These are phyloP conservation scores for Neodiprion virginianus DNA, from an alignment of 1,140 invertebrate species.

Conservation along the genomic window DNA sequence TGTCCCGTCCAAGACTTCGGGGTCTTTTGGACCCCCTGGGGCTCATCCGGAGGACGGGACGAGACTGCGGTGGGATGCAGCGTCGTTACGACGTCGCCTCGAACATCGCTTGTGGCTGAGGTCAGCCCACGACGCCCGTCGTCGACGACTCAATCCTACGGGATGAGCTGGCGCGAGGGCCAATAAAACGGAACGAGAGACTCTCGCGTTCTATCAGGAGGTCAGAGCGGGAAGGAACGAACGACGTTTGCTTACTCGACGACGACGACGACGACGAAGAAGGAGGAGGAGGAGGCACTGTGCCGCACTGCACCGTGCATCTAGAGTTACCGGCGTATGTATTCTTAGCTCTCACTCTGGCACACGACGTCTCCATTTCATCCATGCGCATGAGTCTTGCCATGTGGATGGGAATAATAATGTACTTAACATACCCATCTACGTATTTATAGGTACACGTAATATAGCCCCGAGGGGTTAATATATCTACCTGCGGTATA, in stretches of 20 bases:
- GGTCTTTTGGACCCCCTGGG: constrained; percentile 1
- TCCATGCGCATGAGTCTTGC: too few relatives aligned
- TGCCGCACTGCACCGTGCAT: too few relatives aligned
- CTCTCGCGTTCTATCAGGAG: too few relatives aligned
- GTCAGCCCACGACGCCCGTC: background rate
- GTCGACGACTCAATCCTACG: background rate
- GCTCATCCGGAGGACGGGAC: background rate
- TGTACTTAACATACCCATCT: too few relatives aligned
- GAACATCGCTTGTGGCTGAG: background rate
- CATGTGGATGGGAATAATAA: too few relatives aligned
- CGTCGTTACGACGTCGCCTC: constrained; percentile 3
- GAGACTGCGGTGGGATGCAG: background rate
- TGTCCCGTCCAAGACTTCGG: background rate
- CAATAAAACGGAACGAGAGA: constrained; percentile 2
- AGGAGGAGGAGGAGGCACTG: too few relatives aligned
- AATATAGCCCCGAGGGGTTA: too few relatives aligned
- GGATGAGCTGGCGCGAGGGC: background rate
- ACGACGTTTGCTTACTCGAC: constrained; percentile 1
- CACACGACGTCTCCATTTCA: too few relatives aligned
- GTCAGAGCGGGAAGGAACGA: background rate
- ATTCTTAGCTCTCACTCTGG: too few relatives aligned
- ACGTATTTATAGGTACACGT: too few relatives aligned
- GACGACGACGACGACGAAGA: background rate
- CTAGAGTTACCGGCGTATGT: too few relatives aligned
- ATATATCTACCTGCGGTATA: too few relatives aligned